Evolutionary conservation across 2,113 vertebrate species (phyloP).

Genomic region (Corythaeola cristata): DNA sequence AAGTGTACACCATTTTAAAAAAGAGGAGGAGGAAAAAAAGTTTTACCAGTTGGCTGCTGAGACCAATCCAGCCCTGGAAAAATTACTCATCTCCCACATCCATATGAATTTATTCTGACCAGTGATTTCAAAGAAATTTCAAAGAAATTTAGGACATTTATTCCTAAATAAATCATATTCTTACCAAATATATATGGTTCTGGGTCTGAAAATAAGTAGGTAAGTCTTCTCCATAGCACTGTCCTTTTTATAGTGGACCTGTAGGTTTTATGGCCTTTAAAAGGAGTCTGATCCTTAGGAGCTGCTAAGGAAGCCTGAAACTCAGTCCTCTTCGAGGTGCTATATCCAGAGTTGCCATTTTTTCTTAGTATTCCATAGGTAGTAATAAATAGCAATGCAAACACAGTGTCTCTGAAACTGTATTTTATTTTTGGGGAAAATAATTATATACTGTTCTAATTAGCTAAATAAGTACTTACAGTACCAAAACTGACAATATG

Average conservation of each 20-base stretch:
- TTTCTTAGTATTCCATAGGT: neutral
- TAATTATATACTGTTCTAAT: neutral
- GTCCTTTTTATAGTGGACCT: neutral
- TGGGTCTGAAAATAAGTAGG: neutral
- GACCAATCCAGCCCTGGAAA: neutral
- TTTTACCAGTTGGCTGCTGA: neutral
- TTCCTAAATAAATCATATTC: neutral
- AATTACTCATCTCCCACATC: neutral
- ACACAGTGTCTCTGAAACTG: neutral
- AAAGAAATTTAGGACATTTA: neutral
- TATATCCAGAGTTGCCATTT: neutral
- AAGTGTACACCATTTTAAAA: neutral
- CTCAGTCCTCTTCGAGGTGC: neutral
- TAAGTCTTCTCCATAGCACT: neutral
- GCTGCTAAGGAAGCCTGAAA: neutral
- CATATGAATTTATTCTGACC: neutral
- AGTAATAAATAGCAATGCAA: neutral
- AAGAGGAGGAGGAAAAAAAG: rapidly evolving
- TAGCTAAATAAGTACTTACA: neutral
- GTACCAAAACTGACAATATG: too few species aligned
- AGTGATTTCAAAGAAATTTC: neutral
- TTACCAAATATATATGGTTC: neutral
- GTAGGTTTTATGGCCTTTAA: neutral
- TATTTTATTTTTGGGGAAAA: neutral
- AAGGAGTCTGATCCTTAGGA: neutral